A percentile compares a stretch with the other conserved stretches of the same genome.
Evolutionary conservation across 2,113 vertebrate genomes (phyloP).

Genomic region (Epinephelus cyanopodus): DNA sequence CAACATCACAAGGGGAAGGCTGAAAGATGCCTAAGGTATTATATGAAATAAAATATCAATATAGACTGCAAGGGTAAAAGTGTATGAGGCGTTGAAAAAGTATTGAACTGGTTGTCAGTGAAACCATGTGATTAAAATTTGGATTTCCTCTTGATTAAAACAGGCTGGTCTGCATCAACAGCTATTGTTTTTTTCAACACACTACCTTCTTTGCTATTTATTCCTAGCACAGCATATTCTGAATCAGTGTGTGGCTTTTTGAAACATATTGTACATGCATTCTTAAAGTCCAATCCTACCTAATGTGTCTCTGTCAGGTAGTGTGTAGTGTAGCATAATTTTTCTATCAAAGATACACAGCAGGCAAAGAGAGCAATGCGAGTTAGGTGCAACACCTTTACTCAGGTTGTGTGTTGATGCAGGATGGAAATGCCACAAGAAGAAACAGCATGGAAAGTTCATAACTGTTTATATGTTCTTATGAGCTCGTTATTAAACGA

Average conservation of each 20-base stretch:
- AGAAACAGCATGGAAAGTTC: neutral
- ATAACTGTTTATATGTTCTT: too few relatives aligned
- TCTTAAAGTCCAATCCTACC: neutral
- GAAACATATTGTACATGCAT: neutral
- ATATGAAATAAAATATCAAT: neutral
- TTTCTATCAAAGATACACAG: neutral
- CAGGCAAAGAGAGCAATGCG: too few relatives aligned
- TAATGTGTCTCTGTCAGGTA: neutral
- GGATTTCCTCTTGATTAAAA: neutral
- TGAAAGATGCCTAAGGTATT: neutral
- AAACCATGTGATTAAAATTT: neutral
- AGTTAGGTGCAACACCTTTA: too few relatives aligned
- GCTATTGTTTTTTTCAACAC: neutral
- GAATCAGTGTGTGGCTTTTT: neutral
- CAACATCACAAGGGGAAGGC: neutral
- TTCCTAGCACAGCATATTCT: neutral
- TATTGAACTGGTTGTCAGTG: neutral
- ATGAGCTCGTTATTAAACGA: too few relatives aligned
- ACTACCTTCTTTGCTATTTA: neutral
- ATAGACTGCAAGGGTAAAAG: neutral
- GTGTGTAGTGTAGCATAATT: neutral
- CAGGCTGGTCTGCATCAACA: too few relatives aligned
- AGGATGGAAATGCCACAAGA: neutral
- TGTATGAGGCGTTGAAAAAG: neutral
- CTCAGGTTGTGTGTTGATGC: neutral